A percentile compares a stretch with the other conserved stretches of the same genome.
These are phyloP conservation scores for Acanthurus leucopareius DNA, from an alignment of 2,797 vertebrate genomes.

Conservation along the genomic window DNA sequence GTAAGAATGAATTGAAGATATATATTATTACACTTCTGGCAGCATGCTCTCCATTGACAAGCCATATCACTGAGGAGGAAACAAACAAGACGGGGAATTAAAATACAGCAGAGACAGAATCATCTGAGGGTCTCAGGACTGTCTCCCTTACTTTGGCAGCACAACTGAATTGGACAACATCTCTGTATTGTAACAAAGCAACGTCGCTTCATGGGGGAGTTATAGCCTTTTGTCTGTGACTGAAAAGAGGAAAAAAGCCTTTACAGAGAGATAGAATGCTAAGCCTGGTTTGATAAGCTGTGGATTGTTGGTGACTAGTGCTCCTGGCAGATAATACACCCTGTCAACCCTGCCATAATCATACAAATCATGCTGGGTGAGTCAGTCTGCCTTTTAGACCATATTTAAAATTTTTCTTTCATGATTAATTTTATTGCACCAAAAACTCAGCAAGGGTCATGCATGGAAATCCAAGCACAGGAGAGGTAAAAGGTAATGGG, in stretches of 20 bases:
- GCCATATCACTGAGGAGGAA: slow-evolving; percentile 49
- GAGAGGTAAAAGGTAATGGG: slow-evolving; percentile 1
- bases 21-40: slow-evolving; percentile 41
- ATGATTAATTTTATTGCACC: slow-evolving; percentile 32
- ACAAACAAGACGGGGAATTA: slow-evolving; percentile 49
- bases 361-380: slow-evolving; percentile 63
- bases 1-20: slow-evolving; percentile 44
- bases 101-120: slow-evolving; percentile 24
- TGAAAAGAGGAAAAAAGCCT: slow-evolving; percentile 9
- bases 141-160: slow-evolving; percentile 10
- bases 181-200: slow-evolving; percentile 37
- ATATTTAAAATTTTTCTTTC: slow-evolving; percentile 56
- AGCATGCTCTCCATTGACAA: slow-evolving; percentile 58
- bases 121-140: not conserved
- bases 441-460: slow-evolving; percentile 25
- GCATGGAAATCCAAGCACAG: slow-evolving; percentile 13
- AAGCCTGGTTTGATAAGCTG: slow-evolving; percentile 57
- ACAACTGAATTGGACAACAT: slow-evolving; percentile 17
- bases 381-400: slow-evolving; percentile 58
- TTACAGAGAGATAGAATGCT: slow-evolving; percentile 45
- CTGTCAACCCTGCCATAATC: slow-evolving; percentile 61
- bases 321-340: slow-evolving; percentile 59
- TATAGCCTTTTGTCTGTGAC: slow-evolving; percentile 29
- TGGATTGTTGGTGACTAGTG: slow-evolving; percentile 47
- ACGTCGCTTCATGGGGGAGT: slow-evolving; percentile 28